These are phyloP conservation scores for Porites divaricata DNA, from an alignment of 92 coral and sea anemone species.

Conservation along the genomic window DNA sequence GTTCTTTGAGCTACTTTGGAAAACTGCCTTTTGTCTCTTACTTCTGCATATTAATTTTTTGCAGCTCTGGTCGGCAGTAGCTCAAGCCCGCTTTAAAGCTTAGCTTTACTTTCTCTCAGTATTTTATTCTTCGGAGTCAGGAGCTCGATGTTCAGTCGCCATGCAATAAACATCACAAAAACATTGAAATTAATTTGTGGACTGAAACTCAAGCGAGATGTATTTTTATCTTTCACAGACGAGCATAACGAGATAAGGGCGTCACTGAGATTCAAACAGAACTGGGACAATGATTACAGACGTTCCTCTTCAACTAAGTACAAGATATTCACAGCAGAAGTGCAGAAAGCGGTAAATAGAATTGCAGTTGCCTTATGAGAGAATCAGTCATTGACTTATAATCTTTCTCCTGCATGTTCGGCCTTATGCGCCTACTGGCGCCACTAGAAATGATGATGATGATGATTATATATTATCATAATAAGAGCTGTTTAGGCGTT, in stretches of 20 bases:
- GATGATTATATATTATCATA: too few relatives aligned
- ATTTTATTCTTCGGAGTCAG: too few relatives aligned
- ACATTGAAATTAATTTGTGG: too few relatives aligned
- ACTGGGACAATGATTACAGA: constrained; percentile 89
- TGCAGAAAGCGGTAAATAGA: constrained; percentile 78
- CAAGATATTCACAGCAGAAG: constrained; percentile 84
- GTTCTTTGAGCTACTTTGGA: too few relatives aligned
- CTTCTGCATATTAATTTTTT: not conserved
- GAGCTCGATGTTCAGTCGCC: too few relatives aligned
- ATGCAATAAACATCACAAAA: too few relatives aligned
- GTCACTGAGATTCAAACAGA: constrained; percentile 92
- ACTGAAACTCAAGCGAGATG: not conserved
- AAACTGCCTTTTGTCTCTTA: not conserved
- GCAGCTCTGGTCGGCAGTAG: not conserved
- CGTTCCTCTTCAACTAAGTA: constrained; percentile 72
- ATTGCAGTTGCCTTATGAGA: not conserved
- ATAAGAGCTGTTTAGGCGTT: too few relatives aligned
- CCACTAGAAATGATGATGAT: too few relatives aligned
- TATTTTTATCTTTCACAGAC: constrained; percentile 45
- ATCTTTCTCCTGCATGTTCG: too few relatives aligned
- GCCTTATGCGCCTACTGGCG: too few relatives aligned
- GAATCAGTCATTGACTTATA: too few relatives aligned
- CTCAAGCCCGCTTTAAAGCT: not conserved
- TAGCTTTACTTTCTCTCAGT: too few relatives aligned
- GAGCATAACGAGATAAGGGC: constrained; percentile 81